Conservation (phyloP, 2,113 vertebrate genomes). For the mouse (Mus musculus) region GRCm39 chr5:16499501-16500000, state of each 20-base stretch:
- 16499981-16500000: background rate
- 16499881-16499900: background rate
- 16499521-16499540: background rate
- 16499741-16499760: background rate
- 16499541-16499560: rapidly evolving
- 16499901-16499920: background rate
- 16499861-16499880: background rate
- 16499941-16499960: background rate
- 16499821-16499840: background rate
- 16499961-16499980: no score
- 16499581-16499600: background rate
- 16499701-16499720: background rate
- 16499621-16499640: background rate
- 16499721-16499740: conserved; percentile 13
- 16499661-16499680: background rate
- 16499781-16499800: background rate
- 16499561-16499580: background rate
- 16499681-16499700: background rate
- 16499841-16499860: background rate
- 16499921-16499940: no score
- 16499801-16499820: background rate
- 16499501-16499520: background rate
- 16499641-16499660: background rate
- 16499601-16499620: background rate
- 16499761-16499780: background rate